Percentiles rank a stretch among this genome's conserved stretches.
Evolutionary conservation across 2,797 vertebrate genomes (phyloP).

Genomic region (Oophaga sylvatica): DNA sequence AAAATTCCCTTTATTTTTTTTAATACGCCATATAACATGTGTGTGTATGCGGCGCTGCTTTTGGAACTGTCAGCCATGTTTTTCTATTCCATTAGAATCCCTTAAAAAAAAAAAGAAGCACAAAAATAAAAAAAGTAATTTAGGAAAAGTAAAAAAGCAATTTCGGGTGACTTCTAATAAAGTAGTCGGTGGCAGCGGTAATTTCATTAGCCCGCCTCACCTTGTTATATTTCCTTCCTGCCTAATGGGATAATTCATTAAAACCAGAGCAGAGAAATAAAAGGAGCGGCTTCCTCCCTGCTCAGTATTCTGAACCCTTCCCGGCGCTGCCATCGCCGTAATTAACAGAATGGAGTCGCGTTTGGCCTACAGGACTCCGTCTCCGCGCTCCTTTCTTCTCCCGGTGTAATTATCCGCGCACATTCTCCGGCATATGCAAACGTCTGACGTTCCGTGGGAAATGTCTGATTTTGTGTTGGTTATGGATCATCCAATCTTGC

Average conservation of each 20-base stretch:
- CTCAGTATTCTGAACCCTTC: slow-evolving; percentile 18
- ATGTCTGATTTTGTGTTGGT: slow-evolving; percentile 46
- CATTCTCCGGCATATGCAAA: slow-evolving; percentile 36
- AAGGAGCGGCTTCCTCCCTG: not conserved
- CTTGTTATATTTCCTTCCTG: slow-evolving; percentile 36
- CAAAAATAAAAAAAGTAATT: not conserved
- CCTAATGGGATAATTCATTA: slow-evolving; percentile 49
- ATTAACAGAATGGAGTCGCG: slow-evolving; percentile 45
- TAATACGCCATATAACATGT: too few relatives aligned
- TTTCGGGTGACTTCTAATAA: not conserved
- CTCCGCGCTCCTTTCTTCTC: slow-evolving; percentile 10
- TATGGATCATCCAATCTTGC: slow-evolving; percentile 44
- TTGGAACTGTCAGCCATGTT: not conserved
- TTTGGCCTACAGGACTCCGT: slow-evolving; percentile 24
- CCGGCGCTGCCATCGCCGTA: slow-evolving; percentile 7
- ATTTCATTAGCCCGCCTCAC: slow-evolving; percentile 25
- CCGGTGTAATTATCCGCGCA: slow-evolving; percentile 45
- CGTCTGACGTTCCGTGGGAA: slow-evolving; percentile 45
- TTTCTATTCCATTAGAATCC: not conserved
- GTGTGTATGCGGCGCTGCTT: not conserved
- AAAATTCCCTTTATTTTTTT: too few relatives aligned
- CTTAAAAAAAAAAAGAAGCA: not conserved
- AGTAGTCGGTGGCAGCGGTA: slow-evolving; percentile 12
- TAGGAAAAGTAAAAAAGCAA: not conserved
- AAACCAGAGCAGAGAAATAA: slow-evolving; percentile 6